Percentiles rank a stretch among this genome's conserved stretches.
These are phyloP conservation scores for Catocala fraxini DNA, from an alignment of 2,888 invertebrate genomes.

Conservation along the genomic window DNA sequence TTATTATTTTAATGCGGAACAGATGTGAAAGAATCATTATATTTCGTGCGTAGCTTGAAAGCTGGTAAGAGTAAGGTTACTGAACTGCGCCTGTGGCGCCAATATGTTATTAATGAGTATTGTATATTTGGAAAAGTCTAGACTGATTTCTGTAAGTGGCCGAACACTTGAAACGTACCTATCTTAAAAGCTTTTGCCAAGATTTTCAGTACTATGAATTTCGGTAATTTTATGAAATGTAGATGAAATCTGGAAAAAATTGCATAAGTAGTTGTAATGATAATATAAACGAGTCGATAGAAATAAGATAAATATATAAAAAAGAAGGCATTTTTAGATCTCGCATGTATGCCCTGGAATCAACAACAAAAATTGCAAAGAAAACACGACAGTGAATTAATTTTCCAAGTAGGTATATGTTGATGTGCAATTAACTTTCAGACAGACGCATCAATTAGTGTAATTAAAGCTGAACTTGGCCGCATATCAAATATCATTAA, in stretches of 20 bases:
- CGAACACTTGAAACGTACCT: neutral
- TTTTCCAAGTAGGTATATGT: conserved; percentile 4
- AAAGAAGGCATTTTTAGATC: no score
- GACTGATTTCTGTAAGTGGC: neutral
- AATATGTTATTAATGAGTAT: conserved; percentile 2
- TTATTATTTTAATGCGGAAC: no score
- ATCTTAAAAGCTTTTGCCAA: neutral
- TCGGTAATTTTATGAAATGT: no score
- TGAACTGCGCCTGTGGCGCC: conserved; percentile 5
- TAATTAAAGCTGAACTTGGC: conserved; percentile 42
- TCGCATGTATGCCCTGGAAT: no score
- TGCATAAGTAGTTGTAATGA: no score
- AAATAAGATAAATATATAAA: no score
- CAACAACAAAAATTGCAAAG: no score
- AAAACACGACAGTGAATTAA: neutral
- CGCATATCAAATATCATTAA: conserved; percentile 33
- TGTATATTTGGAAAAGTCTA: conserved; percentile 7
- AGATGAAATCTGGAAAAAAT: no score
- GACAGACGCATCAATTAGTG: conserved; percentile 31
- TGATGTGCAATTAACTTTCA: conserved; percentile 30
- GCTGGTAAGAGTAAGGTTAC: neutral
- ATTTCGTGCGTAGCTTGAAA: neutral
- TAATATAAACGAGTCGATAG: no score
- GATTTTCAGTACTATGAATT: neutral
- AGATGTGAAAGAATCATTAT: neutral